Conservation (phyloP, 2,113 vertebrate genomes). For the Chionomys nivalis region DNA sequence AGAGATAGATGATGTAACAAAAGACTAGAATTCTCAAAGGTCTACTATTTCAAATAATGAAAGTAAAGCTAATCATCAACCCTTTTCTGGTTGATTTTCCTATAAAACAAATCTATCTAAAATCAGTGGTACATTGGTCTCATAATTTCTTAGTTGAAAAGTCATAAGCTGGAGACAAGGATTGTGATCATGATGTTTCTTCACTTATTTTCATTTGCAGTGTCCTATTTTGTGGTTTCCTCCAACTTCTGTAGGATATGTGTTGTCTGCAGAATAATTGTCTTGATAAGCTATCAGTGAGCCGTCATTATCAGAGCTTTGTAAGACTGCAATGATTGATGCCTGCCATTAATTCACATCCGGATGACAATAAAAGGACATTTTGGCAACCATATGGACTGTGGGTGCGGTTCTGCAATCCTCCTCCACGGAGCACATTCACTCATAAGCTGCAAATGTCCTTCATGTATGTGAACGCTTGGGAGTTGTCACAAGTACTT, state of each 20-base stretch:
- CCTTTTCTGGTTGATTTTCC: not conserved
- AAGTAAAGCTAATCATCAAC: not conserved
- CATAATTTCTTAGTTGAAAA: not conserved
- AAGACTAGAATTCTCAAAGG: not conserved
- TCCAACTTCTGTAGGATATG: not conserved
- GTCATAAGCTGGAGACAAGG: not conserved
- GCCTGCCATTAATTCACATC: slow-evolving; percentile 50
- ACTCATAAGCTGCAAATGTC: slow-evolving; percentile 56
- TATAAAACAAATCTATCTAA: not conserved
- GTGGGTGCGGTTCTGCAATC: slow-evolving; percentile 9
- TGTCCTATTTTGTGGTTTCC: not conserved
- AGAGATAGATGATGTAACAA: not conserved
- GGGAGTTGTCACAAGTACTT: slow-evolving; percentile 58
- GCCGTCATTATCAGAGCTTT: not conserved
- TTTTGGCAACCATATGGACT: slow-evolving; percentile 65
- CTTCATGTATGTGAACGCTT: slow-evolving; percentile 17
- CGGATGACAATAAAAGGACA: slow-evolving; percentile 40
- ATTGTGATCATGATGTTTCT: not conserved
- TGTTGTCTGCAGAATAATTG: not conserved
- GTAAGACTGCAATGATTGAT: slow-evolving; percentile 41
- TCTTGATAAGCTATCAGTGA: not conserved
- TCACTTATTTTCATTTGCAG: not conserved
- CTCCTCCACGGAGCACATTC: not conserved
- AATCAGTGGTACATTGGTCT: not conserved
- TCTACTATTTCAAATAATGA: slow-evolving; percentile 17